Conservation (phyloP, 1,140 invertebrate species). For the Euwallacea similis region DNA sequence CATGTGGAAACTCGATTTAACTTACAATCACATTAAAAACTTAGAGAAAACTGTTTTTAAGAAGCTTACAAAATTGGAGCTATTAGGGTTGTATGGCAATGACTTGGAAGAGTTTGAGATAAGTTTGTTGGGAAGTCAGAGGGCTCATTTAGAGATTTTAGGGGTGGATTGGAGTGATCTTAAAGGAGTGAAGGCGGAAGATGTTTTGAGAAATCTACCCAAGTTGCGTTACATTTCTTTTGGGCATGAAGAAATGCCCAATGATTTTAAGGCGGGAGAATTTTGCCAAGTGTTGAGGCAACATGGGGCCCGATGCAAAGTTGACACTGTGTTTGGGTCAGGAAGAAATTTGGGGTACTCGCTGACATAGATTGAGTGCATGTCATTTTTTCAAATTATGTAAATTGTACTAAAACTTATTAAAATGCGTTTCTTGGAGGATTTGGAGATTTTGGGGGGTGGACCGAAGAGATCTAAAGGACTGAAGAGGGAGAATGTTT, state of each 20-base stretch:
- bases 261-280: conserved; percentile 23
- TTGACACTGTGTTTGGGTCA: conserved; percentile 25
- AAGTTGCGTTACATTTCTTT: conserved; percentile 22
- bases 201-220: conserved; percentile 15
- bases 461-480: too few species aligned
- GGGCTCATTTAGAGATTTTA: conserved; percentile 9
- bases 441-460: too few species aligned
- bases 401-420: too few species aligned
- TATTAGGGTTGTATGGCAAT: conserved; percentile 26
- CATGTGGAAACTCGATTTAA: conserved; percentile 24
- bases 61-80: conserved; percentile 18
- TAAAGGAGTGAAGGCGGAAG: conserved; percentile 11
- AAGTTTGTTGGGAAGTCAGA: conserved; percentile 7
- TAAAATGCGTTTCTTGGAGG: too few species aligned
- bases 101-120: conserved; percentile 22
- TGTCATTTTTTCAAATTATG: too few species aligned
- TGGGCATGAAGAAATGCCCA: conserved; percentile 18
- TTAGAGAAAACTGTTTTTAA: conserved; percentile 21
- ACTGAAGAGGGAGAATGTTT: too few species aligned
- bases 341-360: background rate
- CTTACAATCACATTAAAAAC: conserved; percentile 22
- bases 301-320: conserved; percentile 5
- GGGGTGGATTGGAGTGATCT: conserved; percentile 19
- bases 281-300: conserved; percentile 26
- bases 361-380: too few species aligned